Evolutionary conservation across 2,888 invertebrate species (phyloP), one percentile per base, ranked within the genome.

Genomic region (Andrena marginata): DNA sequence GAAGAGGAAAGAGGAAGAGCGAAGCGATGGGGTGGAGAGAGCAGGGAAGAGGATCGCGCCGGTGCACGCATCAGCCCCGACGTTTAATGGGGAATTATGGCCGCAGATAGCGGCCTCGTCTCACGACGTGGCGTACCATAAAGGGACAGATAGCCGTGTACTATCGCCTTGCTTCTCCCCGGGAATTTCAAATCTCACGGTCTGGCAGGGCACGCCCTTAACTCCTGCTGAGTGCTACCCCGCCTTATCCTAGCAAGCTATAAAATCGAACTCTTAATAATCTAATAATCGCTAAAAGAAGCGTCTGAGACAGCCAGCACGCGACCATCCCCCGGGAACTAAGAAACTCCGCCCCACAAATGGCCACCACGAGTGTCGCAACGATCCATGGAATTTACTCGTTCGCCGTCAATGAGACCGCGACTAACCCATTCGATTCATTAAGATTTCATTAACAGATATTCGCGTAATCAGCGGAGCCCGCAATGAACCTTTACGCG

Each of bases 31-130:
- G 26, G 35, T 26, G 31, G 13, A 8, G 56, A 29, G 42, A 26
- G 33, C 20, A 16, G 31, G 42, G 29, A 56, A 59, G 23, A 29
- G 60, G 69, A 65, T 67, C 51, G 63, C 60, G 71, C 56, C 54
- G 74, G 75, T 31, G 77, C 74, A 81, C 86, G 87, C 86, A 85
- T 86, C 86, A 73, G 72, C 74, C 83, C 48, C 70, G 78, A 89
- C 89, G 84, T 90, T 91, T 92, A 93, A 92, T 92, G 91, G 90
- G 89, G 74, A 93, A 92, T 92, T 93, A 92, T 91, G 89, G 84
- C 79, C 78, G 80, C 60, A 80, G 87, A 87, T 87, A 87, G 86
- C 42, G 73, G 59, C 69, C n/a, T 65, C 77, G 79, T 77, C 73
- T 79, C 72, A 71, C 70, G 83, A 81, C 73, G 74, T 63, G 80